These are phyloP conservation scores for Stegodyphus mimosarum DNA, from an alignment of 1,140 invertebrate species.

Conservation along the genomic window DNA sequence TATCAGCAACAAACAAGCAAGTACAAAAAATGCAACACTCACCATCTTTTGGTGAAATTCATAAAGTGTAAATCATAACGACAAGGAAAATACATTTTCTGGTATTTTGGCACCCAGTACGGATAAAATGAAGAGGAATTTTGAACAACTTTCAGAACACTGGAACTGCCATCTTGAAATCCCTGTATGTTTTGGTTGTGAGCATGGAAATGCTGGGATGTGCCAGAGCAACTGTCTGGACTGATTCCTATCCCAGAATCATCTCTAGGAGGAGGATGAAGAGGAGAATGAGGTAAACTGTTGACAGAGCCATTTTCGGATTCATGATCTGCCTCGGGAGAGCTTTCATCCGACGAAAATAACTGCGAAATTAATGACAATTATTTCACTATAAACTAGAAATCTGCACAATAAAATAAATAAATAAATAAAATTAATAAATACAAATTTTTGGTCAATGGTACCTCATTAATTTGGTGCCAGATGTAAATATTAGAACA, in stretches of 20 bases:
- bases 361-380: background rate
- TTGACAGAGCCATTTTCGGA: slow-evolving; percentile 1
- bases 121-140: slow-evolving; percentile 14
- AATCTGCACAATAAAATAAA: background rate
- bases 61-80: slow-evolving; percentile 23
- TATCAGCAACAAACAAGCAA: too few relatives aligned
- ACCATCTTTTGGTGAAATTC: slow-evolving; percentile 49
- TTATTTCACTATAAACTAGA: background rate
- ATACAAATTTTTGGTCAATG: background rate
- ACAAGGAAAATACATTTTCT: slow-evolving; percentile 2
- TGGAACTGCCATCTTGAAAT: background rate
- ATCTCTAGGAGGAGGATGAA: slow-evolving; percentile 24
- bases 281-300: background rate
- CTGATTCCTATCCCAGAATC: slow-evolving; percentile 54
- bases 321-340: slow-evolving; percentile 1
- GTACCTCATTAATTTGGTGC: background rate
- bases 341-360: background rate
- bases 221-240: slow-evolving; percentile 41
- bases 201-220: slow-evolving; percentile 29
- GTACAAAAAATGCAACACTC: background rate
- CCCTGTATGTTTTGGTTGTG: background rate
- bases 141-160: background rate
- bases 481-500: background rate
- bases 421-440: background rate
- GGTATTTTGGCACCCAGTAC: slow-evolving; percentile 22